Evolutionary conservation across 2,113 vertebrate genomes (phyloP).

Genomic region (Elachura formosa): DNA sequence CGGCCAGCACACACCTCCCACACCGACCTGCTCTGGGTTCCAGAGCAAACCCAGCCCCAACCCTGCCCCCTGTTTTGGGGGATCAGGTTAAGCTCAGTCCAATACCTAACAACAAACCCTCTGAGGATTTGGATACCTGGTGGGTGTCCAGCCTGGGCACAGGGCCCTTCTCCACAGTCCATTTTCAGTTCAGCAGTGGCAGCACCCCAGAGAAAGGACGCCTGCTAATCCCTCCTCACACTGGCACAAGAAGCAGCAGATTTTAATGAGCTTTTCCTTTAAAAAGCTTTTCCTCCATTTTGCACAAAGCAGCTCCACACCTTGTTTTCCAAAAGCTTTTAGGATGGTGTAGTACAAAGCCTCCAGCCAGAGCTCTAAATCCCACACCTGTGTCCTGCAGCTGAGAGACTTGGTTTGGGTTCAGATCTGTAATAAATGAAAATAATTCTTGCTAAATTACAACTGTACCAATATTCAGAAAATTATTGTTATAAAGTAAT

Average conservation of each 20-base stretch:
- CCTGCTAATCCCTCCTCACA: accelerated
- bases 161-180: neutral
- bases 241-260: neutral
- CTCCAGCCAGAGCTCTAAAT: neutral
- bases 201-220: neutral
- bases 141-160: neutral
- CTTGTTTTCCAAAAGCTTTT: neutral
- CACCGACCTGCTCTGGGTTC: accelerated
- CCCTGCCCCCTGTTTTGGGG: accelerated
- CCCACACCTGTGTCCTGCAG: neutral
- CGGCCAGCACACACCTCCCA: neutral
- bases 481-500: too few relatives aligned
- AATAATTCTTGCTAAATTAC: too few relatives aligned
- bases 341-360: accelerated
- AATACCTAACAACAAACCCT: neutral
- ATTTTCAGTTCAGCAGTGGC: neutral
- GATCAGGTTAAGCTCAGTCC: neutral
- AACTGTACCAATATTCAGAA: too few relatives aligned
- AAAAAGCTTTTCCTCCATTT: neutral
- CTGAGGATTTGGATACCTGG: accelerated
- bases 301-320: neutral
- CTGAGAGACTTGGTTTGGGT: neutral
- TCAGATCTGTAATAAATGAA: too few relatives aligned
- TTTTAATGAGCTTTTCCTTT: neutral
- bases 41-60: neutral